A percentile compares a stretch with the other conserved stretches of the same genome.
Conservation (phyloP, 1,140 invertebrate genomes). For the Heliconius eleuchia region DNA sequence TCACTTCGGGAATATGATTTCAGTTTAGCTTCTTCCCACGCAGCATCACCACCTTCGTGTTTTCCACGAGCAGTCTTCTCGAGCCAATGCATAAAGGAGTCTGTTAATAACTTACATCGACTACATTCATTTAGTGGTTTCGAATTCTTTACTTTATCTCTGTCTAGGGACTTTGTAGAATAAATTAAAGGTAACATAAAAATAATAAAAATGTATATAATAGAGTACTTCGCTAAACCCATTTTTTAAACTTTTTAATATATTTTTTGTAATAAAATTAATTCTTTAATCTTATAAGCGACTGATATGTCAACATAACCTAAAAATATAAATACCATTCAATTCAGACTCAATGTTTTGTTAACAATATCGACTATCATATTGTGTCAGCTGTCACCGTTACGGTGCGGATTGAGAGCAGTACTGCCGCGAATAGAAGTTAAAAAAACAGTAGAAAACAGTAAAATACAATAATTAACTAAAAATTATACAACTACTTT, state of each 20-base stretch:
- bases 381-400: neutral
- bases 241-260: neutral
- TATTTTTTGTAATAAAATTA: neutral
- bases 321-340: neutral
- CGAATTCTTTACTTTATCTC: slow-evolving; percentile 4
- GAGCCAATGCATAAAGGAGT: slow-evolving; percentile 80
- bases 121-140: slow-evolving; percentile 52
- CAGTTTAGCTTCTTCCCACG: slow-evolving; percentile 97
- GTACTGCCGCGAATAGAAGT: too few species aligned
- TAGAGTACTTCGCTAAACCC: neutral
- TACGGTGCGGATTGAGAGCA: too few species aligned
- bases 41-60: slow-evolving; percentile 97
- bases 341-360: neutral
- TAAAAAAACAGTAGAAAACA: too few species aligned
- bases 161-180: neutral
- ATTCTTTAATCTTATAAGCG: neutral
- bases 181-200: neutral
- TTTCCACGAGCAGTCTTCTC: slow-evolving; percentile 94
- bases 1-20: slow-evolving; percentile 95
- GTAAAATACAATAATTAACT: too few species aligned
- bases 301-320: neutral
- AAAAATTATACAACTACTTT: too few species aligned
- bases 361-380: neutral
- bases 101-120: slow-evolving; percentile 62
- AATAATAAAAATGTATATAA: neutral